Evolutionary conservation across 1,140 invertebrate species (phyloP).

Genomic region (Orchesella cincta): DNA sequence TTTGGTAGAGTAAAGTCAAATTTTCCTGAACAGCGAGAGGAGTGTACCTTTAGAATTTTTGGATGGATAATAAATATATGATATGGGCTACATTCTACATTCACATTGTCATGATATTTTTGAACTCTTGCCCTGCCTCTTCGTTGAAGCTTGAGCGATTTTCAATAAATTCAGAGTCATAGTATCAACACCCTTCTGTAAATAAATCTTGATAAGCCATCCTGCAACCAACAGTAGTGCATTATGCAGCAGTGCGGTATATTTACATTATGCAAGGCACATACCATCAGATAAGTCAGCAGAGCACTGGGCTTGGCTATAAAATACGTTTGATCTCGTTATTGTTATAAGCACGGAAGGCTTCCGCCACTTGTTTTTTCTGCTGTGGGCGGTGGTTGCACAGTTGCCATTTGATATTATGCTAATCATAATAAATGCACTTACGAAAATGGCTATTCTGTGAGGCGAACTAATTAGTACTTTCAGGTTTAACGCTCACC

Average conservation of each 20-base stretch:
- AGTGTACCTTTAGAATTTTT: no score
- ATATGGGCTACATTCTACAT: no score
- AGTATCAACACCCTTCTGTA: background rate
- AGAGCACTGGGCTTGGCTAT: background rate
- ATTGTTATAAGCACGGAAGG: background rate
- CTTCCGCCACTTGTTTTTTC: background rate
- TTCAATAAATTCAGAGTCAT: background rate
- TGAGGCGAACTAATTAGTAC: background rate
- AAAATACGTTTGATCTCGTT: background rate
- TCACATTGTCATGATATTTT: no score
- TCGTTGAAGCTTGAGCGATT: no score
- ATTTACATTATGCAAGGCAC: background rate
- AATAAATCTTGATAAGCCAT: background rate
- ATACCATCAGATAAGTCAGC: background rate
- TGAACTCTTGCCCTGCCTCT: no score
- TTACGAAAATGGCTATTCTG: background rate
- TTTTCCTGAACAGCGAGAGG: no score
- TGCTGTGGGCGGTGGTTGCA: background rate
- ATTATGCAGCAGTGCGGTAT: no score
- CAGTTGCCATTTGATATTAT: background rate
- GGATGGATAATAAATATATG: no score
- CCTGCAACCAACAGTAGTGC: background rate
- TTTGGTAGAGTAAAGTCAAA: no score
- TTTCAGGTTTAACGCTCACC: background rate
- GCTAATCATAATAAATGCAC: background rate